These are phyloP conservation scores for Bombus cullumanus DNA, from an alignment of 1,140 invertebrate genomes.

Conservation along the genomic window DNA sequence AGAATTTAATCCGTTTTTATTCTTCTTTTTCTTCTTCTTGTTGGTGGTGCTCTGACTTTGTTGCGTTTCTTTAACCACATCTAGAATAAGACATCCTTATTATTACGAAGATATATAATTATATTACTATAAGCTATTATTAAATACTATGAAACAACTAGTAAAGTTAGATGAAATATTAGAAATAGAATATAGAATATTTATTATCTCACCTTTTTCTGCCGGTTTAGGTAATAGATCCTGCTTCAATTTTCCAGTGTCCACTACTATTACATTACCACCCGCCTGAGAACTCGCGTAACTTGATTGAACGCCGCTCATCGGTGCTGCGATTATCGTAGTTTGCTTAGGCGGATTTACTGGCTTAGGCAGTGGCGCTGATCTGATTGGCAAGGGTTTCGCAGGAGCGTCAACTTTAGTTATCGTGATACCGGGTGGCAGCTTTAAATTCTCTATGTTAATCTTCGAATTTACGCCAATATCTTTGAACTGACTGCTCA, in stretches of 20 bases:
- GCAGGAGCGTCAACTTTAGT: slow-evolving; percentile 88
- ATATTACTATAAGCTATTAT: neutral
- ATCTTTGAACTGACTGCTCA: slow-evolving; percentile 76
- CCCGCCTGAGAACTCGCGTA: slow-evolving; percentile 80
- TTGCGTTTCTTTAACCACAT: slow-evolving; percentile 62
- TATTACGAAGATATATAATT: neutral
- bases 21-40: slow-evolving; percentile 86
- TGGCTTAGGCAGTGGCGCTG: slow-evolving; percentile 73
- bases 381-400: slow-evolving; percentile 80
- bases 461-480: slow-evolving; percentile 73
- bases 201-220: slow-evolving; percentile 72
- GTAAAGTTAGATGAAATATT: neutral
- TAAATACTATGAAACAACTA: no score
- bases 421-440: slow-evolving; percentile 92
- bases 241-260: slow-evolving; percentile 85
- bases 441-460: slow-evolving; percentile 86
- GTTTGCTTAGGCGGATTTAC: slow-evolving; percentile 76
- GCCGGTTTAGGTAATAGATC: slow-evolving; percentile 75
- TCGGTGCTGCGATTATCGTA: slow-evolving; percentile 80
- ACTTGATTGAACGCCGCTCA: slow-evolving; percentile 76
- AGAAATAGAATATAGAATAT: neutral
- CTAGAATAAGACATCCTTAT: slow-evolving; percentile 23
- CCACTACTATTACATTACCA: slow-evolving; percentile 86
- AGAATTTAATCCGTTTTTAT: slow-evolving; percentile 75
- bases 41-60: slow-evolving; percentile 63